Evolutionary conservation across 2,888 invertebrate genomes (phyloP), one percentile per base, ranked within the genome.

Genomic region (Zeuzera pyrina): DNA sequence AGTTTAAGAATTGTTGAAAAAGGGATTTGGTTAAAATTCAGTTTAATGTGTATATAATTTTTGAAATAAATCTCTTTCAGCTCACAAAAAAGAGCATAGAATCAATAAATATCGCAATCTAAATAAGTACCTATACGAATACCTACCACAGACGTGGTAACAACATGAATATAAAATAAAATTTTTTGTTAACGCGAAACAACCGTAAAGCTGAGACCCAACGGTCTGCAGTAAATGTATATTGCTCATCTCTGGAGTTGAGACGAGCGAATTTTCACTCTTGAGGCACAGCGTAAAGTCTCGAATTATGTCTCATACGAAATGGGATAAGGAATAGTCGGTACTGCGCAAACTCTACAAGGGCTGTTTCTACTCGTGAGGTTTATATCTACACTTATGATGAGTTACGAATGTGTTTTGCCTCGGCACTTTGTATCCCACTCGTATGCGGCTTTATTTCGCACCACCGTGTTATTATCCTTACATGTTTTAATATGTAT

Each of bases 341-440:
- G 33, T 37, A 57, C 45, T 65, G 63, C 62, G 66, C 65, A 67
- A 56, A 60, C 68, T 65, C 62, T 38, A 43, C 30, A 59, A 58
- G 47, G 52, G 52, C 50, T 50, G 47, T 45, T 35, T 47, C 48
- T 48, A 45, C 44, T 49, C 42, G 42, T 22, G 28, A 31, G 23
- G 27, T 31, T 43, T 52, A 49, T 49, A 45, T 50, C 41, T 47
- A 46, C 47, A 43, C 42, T 43, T 52, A 45, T 43, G 43, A 46
- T 38, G 27, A 47, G 42, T 44, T 49, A 45, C 43, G 35, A 45
- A 45, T 42, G 36, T 49, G 42, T 44, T 47, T 43, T 38, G 43
- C 31, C 33, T 37, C 32, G 26, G 35, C 35, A 41, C 41, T 39
- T 36, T 29, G 10, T n/a, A n/a, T 10, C 22, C 10, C 22, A 22